Percentiles rank a stretch among this genome's conserved stretches.
phyloP scores from a whole-genome alignment of 2,113 vertebrate species.

The Irena cyanogastra region DNA sequence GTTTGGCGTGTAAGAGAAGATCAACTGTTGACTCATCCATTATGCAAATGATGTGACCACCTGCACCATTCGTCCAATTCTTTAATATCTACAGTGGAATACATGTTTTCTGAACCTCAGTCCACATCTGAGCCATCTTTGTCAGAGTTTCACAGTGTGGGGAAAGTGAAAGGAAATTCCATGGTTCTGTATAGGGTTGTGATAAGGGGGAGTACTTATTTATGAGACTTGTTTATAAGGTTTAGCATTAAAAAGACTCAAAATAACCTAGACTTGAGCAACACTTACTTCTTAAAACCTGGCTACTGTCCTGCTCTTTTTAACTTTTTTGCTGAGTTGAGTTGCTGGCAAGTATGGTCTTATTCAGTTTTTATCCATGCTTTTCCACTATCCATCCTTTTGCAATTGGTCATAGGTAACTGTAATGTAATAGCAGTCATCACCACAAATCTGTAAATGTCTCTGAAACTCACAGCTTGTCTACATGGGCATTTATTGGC shows the following conservation, averaged over 20 bases:
- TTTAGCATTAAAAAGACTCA: neutral
- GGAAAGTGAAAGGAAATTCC: neutral
- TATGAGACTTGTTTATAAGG: neutral
- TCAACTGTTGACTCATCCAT: neutral
- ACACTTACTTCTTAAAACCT: neutral
- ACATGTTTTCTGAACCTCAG: neutral
- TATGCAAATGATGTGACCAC: neutral
- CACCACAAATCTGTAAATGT: neutral
- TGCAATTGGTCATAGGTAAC: neutral
- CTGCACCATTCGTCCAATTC: neutral
- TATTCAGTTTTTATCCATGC: neutral
- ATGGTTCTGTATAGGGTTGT: neutral
- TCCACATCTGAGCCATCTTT: neutral
- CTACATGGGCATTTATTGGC: neutral
- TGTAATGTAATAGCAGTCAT: neutral
- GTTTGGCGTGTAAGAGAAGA: neutral
- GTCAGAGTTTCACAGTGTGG: neutral
- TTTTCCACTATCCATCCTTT: neutral
- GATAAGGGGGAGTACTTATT: neutral
- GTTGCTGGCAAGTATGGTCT: neutral
- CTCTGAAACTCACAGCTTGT: neutral
- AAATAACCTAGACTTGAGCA: neutral
- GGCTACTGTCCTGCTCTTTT: neutral
- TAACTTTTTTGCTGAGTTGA: neutral
- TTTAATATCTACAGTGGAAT: neutral